Percentiles rank a stretch among this genome's conserved stretches.
Evolutionary conservation across 2,113 vertebrate genomes (phyloP).

Genomic region (Dasyornis broadbenti): DNA sequence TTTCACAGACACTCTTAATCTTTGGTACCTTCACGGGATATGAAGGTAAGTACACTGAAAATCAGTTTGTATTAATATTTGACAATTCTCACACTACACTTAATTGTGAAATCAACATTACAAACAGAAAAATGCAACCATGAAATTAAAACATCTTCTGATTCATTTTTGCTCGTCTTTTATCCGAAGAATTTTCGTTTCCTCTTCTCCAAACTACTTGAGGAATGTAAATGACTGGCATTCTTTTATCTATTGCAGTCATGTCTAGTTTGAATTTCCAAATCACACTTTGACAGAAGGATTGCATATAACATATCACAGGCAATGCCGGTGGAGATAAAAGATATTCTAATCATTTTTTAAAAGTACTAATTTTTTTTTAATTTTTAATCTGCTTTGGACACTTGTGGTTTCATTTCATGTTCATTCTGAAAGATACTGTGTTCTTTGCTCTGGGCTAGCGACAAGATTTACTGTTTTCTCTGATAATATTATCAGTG

Average conservation of each 20-base stretch:
- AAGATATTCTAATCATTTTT: not conserved
- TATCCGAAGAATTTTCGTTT: not conserved
- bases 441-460: conserved; percentile 1
- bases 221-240: not conserved
- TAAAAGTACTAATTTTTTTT: not conserved
- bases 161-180: not conserved
- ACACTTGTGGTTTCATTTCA: conserved; percentile 22
- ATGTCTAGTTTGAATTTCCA: not conserved
- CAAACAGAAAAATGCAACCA: not conserved
- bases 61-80: not conserved
- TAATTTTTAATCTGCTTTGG: not conserved
- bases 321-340: not conserved
- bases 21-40: not conserved
- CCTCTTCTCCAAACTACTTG: not conserved
- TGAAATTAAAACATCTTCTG: conserved; percentile 30
- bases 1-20: not conserved
- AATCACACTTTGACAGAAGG: not conserved
- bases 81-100: not conserved
- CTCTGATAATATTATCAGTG: conserved; percentile 57
- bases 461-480: not conserved
- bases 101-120: conserved; percentile 7
- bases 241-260: not conserved
- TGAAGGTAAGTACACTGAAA: conserved; percentile 3
- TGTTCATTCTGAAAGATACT: conserved; percentile 12
- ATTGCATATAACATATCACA: not conserved